A percentile compares a stretch with the other conserved stretches of the same genome.
These are phyloP conservation scores for Synergus laeviventris DNA, from an alignment of 2,888 invertebrate species.

Conservation along the genomic window DNA sequence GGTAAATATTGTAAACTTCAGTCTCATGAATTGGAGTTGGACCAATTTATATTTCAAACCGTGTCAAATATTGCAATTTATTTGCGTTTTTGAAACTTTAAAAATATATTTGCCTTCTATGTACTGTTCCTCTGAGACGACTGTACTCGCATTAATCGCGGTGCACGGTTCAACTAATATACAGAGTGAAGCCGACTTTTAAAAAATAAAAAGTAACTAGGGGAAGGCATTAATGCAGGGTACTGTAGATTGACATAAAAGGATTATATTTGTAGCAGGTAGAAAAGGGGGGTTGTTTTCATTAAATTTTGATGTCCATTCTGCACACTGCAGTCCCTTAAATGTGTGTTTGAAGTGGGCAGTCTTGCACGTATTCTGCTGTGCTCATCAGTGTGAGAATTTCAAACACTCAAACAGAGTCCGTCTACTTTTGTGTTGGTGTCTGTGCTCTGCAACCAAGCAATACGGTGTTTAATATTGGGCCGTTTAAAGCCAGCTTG, in stretches of 20 bases:
- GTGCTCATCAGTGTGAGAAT: conserved; percentile 6
- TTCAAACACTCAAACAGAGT: conserved; percentile 27
- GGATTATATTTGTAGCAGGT: background rate
- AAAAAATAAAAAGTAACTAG: too few relatives aligned
- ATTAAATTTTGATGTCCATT: conserved; percentile 29
- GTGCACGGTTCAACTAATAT: too few relatives aligned
- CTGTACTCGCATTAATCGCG: too few relatives aligned
- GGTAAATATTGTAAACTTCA: too few relatives aligned
- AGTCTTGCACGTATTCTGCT: background rate
- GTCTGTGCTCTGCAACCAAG: conserved; percentile 36
- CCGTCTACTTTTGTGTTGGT: conserved; percentile 19
- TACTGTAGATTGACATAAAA: background rate
- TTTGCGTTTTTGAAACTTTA: too few relatives aligned
- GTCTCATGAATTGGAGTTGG: too few relatives aligned
- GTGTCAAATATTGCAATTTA: too few relatives aligned
- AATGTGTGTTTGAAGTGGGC: conserved; percentile 21
- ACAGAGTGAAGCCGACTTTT: too few relatives aligned
- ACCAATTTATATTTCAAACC: too few relatives aligned
- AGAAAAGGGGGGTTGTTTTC: background rate
- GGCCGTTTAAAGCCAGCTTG: conserved; percentile 67
- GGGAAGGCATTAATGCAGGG: too few relatives aligned
- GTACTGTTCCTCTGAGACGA: too few relatives aligned
- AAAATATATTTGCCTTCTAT: too few relatives aligned
- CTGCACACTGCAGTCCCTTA: background rate
- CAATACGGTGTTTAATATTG: conserved; percentile 68